Conservation (phyloP, 2,888 invertebrate genomes). For the Argynnis bischoffii region DNA sequence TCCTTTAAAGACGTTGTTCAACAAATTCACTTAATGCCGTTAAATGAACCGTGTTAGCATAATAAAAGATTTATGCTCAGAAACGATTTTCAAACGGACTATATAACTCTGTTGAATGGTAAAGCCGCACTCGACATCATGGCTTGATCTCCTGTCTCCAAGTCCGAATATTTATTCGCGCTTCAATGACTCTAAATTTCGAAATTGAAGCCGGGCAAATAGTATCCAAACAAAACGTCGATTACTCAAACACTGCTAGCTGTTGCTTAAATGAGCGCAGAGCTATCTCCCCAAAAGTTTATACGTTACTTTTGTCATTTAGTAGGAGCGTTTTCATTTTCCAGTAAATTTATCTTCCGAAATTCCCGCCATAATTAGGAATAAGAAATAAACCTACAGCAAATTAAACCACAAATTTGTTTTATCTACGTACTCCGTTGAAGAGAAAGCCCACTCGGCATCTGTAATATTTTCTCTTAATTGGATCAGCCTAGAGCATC, state of each 20-base stretch:
- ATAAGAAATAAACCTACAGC: constrained; percentile 32
- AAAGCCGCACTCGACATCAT: constrained; percentile 53
- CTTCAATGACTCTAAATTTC: constrained; percentile 46
- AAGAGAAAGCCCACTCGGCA: constrained; percentile 25
- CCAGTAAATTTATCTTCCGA: constrained; percentile 37
- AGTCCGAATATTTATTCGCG: constrained; percentile 59
- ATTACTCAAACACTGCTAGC: constrained; percentile 51
- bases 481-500: constrained; percentile 19
- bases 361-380: constrained; percentile 36
- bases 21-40: constrained; percentile 81
- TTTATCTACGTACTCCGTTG: constrained; percentile 12
- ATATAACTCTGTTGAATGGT: constrained; percentile 66
- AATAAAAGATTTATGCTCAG: constrained; percentile 80
- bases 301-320: constrained; percentile 37
- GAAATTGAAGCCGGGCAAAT: constrained; percentile 55
- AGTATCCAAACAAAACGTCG: constrained; percentile 58
- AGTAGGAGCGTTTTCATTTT: constrained; percentile 37
- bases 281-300: constrained; percentile 43
- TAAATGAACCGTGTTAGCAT: constrained; percentile 80
- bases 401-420: constrained; percentile 33
- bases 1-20: constrained; percentile 78
- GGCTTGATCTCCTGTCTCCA: constrained; percentile 45
- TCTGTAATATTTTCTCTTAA: constrained; percentile 25
- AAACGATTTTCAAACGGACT: constrained; percentile 74
- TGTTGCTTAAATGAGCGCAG: constrained; percentile 45